These are phyloP conservation scores for Mohoua ochrocephala DNA, from an alignment of 2,113 vertebrate species.

Conservation along the genomic window DNA sequence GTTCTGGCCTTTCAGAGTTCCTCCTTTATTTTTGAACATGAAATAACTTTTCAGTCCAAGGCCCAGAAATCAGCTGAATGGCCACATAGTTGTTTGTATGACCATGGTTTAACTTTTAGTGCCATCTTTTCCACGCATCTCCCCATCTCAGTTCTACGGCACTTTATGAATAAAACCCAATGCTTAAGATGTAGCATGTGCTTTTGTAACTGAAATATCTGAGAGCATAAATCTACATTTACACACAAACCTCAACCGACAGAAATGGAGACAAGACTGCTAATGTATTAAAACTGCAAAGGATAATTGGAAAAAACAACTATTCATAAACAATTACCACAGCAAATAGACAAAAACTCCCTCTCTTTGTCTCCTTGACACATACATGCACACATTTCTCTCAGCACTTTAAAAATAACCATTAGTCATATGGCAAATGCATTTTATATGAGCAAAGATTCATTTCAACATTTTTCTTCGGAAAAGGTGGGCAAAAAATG, in stretches of 20 bases:
- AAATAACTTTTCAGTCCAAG: background rate
- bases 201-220: background rate
- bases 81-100: background rate
- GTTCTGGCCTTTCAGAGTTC: background rate
- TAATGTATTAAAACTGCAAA: background rate
- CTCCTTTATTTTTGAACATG: background rate
- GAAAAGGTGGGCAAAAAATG: background rate
- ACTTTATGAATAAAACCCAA: background rate
- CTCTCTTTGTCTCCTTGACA: background rate
- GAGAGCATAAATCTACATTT: background rate
- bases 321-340: conserved; percentile 17
- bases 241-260: background rate
- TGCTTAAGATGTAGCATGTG: background rate
- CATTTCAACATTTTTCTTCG: background rate
- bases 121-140: background rate
- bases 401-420: conserved; percentile 7
- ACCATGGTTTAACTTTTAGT: background rate
- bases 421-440: conserved; percentile 2
- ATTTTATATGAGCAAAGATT: conserved; percentile 3
- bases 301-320: conserved; percentile 25
- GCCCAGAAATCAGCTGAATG: background rate
- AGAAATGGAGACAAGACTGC: background rate
- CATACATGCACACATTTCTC: background rate
- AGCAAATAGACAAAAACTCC: background rate
- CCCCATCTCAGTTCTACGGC: background rate